Evolutionary conservation across 2,888 invertebrate genomes (phyloP), one percentile per base, ranked within the genome.

Genomic region (Mythimna albipuncta): DNA sequence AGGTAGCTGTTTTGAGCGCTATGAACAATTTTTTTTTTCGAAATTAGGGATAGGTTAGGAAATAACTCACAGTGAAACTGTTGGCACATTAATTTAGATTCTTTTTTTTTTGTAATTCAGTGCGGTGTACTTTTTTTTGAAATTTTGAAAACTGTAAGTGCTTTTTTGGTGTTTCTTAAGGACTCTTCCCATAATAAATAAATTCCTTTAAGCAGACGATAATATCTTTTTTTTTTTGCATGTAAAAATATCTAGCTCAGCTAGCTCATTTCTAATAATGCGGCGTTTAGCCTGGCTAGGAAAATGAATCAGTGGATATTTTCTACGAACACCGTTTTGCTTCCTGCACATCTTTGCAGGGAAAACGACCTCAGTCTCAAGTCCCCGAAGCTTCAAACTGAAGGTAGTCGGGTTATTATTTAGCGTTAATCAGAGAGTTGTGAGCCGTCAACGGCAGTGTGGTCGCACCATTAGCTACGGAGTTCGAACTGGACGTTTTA

Each of bases 381-480:
- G 54, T 38, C 64, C 47, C 47, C 16, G 3, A 55, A 50, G 64
- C 32, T 55, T 38, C 13, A 35, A 63, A 62, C 16, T 62, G 0
- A 64, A 61, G 41, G 26, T 75, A 2, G 59, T 41, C 41, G 13
- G 61, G 61, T 65, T 71, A 64, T 66, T 81, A 69, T 69, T 76
- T 76, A 64, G 44, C 63, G 44, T 26, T 63, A 70, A 67, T 82
- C 57, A 69, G 70, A 44, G 55, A 59, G 58, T 64, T 69, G 68
- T 57, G 50, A 35, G 47, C 41, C 67, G 67, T 79, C 75, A 77
- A 64, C 57, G 62, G 71, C 80, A 77, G 59, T 62, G 63, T 58
- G 64, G 69, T 54, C 66, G 64, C 64, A 9, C 75, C 71, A 81
- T 83, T 83, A 80, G 55, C 13, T 71, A 50, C 38, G 44, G 64